phyloP scores from a whole-genome alignment of 2,888 invertebrate species.

The Drosophila barbarae region DNA sequence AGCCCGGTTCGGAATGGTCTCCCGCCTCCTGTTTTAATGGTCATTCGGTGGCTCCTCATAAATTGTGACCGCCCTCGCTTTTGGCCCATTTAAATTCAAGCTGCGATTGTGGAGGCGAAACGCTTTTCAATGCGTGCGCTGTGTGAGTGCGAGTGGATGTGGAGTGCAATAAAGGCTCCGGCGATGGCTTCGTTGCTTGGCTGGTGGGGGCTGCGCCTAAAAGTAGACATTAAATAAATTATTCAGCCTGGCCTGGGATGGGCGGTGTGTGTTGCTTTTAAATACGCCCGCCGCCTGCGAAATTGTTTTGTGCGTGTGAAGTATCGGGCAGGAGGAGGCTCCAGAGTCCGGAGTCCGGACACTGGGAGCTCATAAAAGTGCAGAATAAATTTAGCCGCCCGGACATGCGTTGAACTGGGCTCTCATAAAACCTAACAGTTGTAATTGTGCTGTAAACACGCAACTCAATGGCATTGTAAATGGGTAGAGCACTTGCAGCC shows the following conservation, averaged over 20 bases:
- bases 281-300: slow-evolving; percentile 49
- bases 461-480: slow-evolving; percentile 74
- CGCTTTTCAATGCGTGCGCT: slow-evolving; percentile 35
- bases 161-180: slow-evolving; percentile 62
- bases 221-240: slow-evolving; percentile 75
- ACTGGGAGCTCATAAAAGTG: slow-evolving; percentile 69
- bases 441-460: slow-evolving; percentile 74
- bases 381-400: slow-evolving; percentile 64
- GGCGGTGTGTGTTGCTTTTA: slow-evolving; percentile 44
- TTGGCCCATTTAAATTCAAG: slow-evolving; percentile 63
- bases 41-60: slow-evolving; percentile 67
- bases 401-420: slow-evolving; percentile 56
- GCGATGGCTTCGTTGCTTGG: slow-evolving; percentile 49
- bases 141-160: slow-evolving; percentile 35
- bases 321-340: slow-evolving; percentile 15
- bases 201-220: slow-evolving; percentile 58
- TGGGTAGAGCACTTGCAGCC: slow-evolving; percentile 39
- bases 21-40: slow-evolving; percentile 65
- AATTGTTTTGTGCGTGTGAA: slow-evolving; percentile 49
- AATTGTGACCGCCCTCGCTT: slow-evolving; percentile 47
- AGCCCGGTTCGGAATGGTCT: slow-evolving; percentile 40
- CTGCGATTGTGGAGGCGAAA: slow-evolving; percentile 34
- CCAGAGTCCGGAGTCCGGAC: slow-evolving; percentile 17
- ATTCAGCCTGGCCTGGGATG: slow-evolving; percentile 46
- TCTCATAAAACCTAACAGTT: slow-evolving; percentile 75